Base-by-base conservation (phyloP, 2,888 invertebrate species). In the Agrilus mali region DNA sequence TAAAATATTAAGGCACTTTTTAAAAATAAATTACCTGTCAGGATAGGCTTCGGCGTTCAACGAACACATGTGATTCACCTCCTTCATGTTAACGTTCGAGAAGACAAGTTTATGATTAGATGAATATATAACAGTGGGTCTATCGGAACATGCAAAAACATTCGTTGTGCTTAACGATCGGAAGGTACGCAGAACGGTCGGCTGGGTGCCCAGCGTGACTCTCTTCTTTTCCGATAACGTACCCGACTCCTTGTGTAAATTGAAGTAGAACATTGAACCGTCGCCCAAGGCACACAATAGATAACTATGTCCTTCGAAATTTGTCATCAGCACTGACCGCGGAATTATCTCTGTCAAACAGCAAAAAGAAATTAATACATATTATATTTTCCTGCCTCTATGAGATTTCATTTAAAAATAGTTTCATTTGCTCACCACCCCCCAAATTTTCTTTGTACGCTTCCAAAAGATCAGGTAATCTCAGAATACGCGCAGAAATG, bases 61-160 rank as follows among this genome's bases (percentile, higher is more conserved):
- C 1, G 94, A 92, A 67, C 97, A 97, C 94, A 98, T 97, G 61
- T 96, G 94, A 58, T 90, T 90, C 0, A 98, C 92, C 65, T 90
- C 90, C 59, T 88, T 88, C 41, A 92, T 73, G 64, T 92, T 95
- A 2, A 95, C 96, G 68, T 96, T 97, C n/a, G 95, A 95, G 69
- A 96, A 96, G 3, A 96, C 95, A 31, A 96, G 75, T 67, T 96
- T 96, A 65, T 95, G 93, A 69, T 96, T 96, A n/a, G 94, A 94
- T 5, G 95, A 96, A 71, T 97, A 98, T 53, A 98, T 96, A 12
- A 98, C 97, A 0, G 97, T 96, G 0, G 97, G 97, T 40, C 97
- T 78, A 67, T 98, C 97, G 0, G 95, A 96, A 66, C 98, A 98
- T 16, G 96, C 98, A 71, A 98, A 98, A 32, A 98, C 95, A 65